These are phyloP conservation scores for Cossypha caffra DNA, from an alignment of 2,797 vertebrate species.

Conservation along the genomic window DNA sequence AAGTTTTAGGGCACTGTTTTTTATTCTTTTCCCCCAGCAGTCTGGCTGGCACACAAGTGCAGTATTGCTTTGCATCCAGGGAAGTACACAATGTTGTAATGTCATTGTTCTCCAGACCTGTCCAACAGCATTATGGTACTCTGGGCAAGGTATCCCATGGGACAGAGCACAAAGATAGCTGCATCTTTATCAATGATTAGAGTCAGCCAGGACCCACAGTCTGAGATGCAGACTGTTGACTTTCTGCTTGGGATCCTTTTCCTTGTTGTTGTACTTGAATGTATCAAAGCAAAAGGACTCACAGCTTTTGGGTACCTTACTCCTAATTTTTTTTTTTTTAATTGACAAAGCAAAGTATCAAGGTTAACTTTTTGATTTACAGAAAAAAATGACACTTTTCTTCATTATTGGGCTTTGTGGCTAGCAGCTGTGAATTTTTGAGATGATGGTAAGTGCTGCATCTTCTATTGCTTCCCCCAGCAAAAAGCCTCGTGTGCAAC, in stretches of 20 bases:
- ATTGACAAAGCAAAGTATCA: background rate
- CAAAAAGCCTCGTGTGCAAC: background rate
- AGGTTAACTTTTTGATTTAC: background rate
- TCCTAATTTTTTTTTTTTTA: background rate
- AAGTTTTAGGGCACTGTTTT: background rate
- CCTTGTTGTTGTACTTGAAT: background rate
- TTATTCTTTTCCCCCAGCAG: accelerated
- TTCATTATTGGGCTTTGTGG: background rate
- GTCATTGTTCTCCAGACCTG: background rate
- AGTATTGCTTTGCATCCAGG: background rate
- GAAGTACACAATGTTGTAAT: background rate
- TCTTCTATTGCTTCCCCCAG: background rate
- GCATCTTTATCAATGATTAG: background rate
- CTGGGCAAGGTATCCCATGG: background rate
- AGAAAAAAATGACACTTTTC: background rate
- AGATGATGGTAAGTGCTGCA: background rate
- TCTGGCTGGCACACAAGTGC: background rate
- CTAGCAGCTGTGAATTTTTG: background rate
- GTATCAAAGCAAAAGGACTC: background rate
- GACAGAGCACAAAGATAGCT: background rate
- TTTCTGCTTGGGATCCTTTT: background rate
- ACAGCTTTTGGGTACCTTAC: background rate
- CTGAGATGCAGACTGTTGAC: background rate
- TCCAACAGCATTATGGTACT: background rate
- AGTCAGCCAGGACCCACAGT: background rate